Percentiles rank a stretch among this genome's conserved stretches.
Conservation (phyloP, 2,797 vertebrate species). For the Amblyraja radiata region DNA sequence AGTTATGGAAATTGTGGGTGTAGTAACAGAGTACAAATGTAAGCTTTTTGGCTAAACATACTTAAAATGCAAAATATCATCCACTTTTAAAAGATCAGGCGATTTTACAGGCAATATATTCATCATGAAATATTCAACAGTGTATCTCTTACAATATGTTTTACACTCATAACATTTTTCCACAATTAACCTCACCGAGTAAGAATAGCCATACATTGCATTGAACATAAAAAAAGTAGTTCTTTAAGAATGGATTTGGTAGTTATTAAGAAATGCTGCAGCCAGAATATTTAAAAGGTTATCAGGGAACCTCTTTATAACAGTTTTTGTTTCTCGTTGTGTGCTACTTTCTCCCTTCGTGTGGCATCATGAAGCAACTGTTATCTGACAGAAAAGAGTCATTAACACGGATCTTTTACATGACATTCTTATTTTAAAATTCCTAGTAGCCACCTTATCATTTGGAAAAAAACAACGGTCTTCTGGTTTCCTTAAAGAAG, state of each 20-base stretch:
- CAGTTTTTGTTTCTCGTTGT: neutral
- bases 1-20: neutral
- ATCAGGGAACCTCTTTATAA: neutral
- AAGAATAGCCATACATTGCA: neutral
- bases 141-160: neutral
- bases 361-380: neutral
- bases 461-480: neutral
- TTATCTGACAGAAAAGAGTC: neutral
- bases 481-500: neutral
- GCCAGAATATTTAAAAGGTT: neutral
- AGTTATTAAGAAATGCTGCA: neutral
- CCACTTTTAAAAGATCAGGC: neutral
- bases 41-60: neutral
- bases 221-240: neutral
- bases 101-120: neutral
- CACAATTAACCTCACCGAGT: neutral
- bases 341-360: neutral
- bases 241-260: neutral
- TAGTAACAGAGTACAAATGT: neutral
- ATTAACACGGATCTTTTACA: neutral
- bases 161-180: neutral
- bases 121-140: neutral
- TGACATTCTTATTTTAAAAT: neutral
- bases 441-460: neutral
- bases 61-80: neutral